Conservation (phyloP, 2,797 vertebrate genomes). For the Pangasius macronema region DNA sequence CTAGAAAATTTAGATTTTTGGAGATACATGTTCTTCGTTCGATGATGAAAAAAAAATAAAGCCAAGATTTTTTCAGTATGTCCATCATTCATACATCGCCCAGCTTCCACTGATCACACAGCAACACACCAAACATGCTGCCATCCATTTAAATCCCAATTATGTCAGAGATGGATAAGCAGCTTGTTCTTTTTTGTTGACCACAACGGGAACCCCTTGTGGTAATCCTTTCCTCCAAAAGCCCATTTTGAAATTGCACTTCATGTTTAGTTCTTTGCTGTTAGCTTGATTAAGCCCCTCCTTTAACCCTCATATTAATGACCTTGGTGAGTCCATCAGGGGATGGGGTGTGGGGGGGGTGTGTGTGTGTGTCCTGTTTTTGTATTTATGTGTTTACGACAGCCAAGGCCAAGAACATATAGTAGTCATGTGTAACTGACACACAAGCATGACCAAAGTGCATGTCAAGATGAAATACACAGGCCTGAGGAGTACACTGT, state of each 20-base stretch:
- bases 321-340: neutral
- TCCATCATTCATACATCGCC: neutral
- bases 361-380: neutral
- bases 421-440: conserved; percentile 10
- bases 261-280: conserved; percentile 33
- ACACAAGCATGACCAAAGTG: neutral
- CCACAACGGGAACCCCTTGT: neutral
- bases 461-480: neutral
- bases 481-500: too few relatives aligned
- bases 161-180: neutral
- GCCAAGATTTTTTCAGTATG: neutral
- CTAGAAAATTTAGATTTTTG: neutral
- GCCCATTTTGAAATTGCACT: conserved; percentile 48
- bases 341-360: neutral
- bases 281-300: conserved; percentile 49
- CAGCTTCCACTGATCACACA: neutral
- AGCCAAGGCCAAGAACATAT: neutral
- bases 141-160: conserved; percentile 17
- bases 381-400: neutral
- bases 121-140: neutral
- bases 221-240: conserved; percentile 9
- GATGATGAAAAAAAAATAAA: neutral
- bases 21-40: neutral
- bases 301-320: conserved; percentile 9
- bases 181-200: neutral